phyloP scores from a whole-genome alignment of 2,113 vertebrate species.

The Sturnira hondurensis region DNA sequence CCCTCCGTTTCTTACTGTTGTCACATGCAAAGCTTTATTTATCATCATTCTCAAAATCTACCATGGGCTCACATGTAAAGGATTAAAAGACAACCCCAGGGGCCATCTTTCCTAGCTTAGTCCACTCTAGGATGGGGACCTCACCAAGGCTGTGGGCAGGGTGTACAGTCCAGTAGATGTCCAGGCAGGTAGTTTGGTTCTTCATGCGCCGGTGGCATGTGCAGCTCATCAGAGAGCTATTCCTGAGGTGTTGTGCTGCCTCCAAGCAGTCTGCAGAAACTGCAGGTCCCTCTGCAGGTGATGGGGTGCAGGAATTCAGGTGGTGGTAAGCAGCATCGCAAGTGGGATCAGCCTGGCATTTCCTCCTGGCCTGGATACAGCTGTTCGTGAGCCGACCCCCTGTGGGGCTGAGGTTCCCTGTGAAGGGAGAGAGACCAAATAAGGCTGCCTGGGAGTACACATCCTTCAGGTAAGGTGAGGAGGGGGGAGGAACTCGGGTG shows the following conservation, averaged over 20 bases:
- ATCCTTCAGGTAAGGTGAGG: neutral
- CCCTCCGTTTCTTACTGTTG: neutral
- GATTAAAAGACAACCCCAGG: neutral
- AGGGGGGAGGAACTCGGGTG: neutral
- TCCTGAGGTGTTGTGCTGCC: slow-evolving; percentile 83
- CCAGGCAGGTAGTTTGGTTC: slow-evolving; percentile 88
- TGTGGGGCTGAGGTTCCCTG: slow-evolving; percentile 72
- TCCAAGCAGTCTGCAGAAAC: slow-evolving; percentile 84
- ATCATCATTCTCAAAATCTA: neutral
- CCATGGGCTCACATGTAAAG: neutral
- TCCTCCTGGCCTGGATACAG: slow-evolving; percentile 86
- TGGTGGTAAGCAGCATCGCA: slow-evolving; percentile 85
- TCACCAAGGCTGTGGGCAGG: slow-evolving; percentile 85
- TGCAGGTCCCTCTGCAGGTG: slow-evolving; percentile 72
- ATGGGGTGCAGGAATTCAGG: slow-evolving; percentile 84
- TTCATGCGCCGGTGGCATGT: slow-evolving; percentile 90
- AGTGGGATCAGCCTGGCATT: slow-evolving; percentile 82
- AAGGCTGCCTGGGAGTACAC: neutral
- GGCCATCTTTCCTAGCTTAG: neutral
- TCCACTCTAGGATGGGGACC: slow-evolving; percentile 34
- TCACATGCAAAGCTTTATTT: neutral
- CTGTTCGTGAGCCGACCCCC: slow-evolving; percentile 60
- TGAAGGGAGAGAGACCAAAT: neutral
- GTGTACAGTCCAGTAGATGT: slow-evolving; percentile 90
- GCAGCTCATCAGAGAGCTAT: slow-evolving; percentile 87